Conservation (phyloP, 2,797 vertebrate species). For the Pogoniulus pusillus region DNA sequence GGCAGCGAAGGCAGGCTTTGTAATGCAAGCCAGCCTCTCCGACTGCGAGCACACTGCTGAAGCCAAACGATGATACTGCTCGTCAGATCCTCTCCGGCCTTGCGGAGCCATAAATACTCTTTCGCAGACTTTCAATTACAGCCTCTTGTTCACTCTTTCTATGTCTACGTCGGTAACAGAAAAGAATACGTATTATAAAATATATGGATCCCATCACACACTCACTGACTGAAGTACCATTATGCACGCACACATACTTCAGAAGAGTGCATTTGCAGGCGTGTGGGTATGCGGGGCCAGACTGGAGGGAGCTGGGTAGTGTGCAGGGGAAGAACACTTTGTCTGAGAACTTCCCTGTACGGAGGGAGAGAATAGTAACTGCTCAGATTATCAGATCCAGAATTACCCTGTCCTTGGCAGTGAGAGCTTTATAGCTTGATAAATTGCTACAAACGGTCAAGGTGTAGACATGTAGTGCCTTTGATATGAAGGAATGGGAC, state of each 20-base stretch:
- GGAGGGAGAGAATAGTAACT: not conserved
- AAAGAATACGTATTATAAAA: not conserved
- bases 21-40: slow-evolving; percentile 31
- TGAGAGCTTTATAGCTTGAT: not conserved
- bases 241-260: not conserved
- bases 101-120: not conserved
- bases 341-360: slow-evolving; percentile 27
- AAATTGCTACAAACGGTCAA: slow-evolving; percentile 11
- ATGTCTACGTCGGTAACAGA: not conserved
- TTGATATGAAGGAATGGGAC: not conserved
- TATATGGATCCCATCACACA: not conserved
- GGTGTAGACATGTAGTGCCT: not conserved
- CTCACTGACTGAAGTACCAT: not conserved
- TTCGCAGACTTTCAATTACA: not conserved
- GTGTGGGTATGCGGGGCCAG: not conserved
- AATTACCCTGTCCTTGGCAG: not conserved
- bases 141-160: not conserved
- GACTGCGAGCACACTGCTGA: slow-evolving; percentile 5
- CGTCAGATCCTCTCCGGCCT: slow-evolving; percentile 3
- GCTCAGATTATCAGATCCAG: not conserved
- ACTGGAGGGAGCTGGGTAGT: not conserved
- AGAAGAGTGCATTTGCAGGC: not conserved
- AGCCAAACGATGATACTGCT: not conserved
- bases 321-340: not conserved
- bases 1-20: slow-evolving; percentile 41